Conservation (phyloP, 2,888 invertebrate genomes). For the Drosophila setosimentum region DNA sequence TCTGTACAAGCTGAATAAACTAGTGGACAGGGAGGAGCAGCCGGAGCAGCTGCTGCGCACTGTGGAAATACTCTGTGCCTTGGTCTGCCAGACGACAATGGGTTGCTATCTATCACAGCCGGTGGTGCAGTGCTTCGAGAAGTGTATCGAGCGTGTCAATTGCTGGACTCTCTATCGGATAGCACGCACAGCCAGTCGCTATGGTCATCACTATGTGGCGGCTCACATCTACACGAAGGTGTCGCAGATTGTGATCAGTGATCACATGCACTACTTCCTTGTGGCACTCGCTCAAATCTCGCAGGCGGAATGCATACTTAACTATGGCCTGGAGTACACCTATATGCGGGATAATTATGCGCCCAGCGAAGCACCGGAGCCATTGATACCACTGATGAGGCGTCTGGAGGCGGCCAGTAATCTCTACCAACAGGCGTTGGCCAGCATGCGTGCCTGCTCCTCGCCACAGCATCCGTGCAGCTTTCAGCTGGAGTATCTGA, state of each 20-base stretch:
- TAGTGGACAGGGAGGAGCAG: conserved; percentile 74
- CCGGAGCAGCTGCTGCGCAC: conserved; percentile 85
- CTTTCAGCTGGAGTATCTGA: conserved; percentile 92
- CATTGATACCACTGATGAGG: conserved; percentile 85
- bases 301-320: conserved; percentile 89
- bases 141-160: conserved; percentile 87
- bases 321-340: conserved; percentile 86
- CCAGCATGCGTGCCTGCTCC: conserved; percentile 85
- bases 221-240: conserved; percentile 88
- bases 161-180: conserved; percentile 95
- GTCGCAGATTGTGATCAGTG: conserved; percentile 91
- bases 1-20: conserved; percentile 81
- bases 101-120: conserved; percentile 89
- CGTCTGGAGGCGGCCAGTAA: conserved; percentile 86
- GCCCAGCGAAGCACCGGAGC: conserved; percentile 61
- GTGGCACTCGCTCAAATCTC: conserved; percentile 92
- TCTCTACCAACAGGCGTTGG: conserved; percentile 89
- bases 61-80: conserved; percentile 91
- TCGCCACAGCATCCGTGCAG: conserved; percentile 85
- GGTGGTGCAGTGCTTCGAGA: conserved; percentile 87
- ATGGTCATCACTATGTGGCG: conserved; percentile 92
- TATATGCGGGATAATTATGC: conserved; percentile 83
- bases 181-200: conserved; percentile 93
- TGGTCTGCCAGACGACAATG: conserved; percentile 92
- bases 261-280: conserved; percentile 95